Base-by-base conservation (phyloP, 1,140 invertebrate genomes). In the Tribolium castaneum region DNA sequence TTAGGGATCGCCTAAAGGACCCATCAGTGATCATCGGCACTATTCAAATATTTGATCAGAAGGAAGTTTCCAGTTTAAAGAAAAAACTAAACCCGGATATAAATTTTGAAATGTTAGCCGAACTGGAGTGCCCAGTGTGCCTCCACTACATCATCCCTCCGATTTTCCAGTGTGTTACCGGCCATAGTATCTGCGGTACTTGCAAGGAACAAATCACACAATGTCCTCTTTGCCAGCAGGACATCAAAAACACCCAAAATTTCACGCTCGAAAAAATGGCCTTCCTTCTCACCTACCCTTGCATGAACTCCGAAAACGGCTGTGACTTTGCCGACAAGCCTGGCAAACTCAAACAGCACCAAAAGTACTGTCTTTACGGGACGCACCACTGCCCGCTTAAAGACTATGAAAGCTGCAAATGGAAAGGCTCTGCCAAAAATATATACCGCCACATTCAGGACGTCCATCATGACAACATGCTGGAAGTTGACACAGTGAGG, bases 51-150 rank as follows among this genome's bases (percentile, higher is more conserved):
- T 35, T 72, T 12, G 19, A 49, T 9, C 7, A 66, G 7, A 52
- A 59, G 45, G 52, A 75, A 51, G 59, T 73, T 30, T 25, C 5
- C n/a, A 34, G 10, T 1, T 14, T 22, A 56, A 70, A 59, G 13
- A 45, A 10, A 16, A 76, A 74, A 72, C 5, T 70, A 9, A 76
- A 59, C 54, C 12, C 56, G 2, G 66, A 78, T n/a, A 74, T 80
- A 0, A 30, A 79, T 52, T 77, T 59, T 50, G 79, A 78, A 9
- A 22, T 78, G 13, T 56, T 84, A 7, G 56, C 22, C 10, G 75
- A 82, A 19, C 45, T 85, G 13, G 83, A 83, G 74, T 85, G 84
- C 76, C 82, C 83, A 2, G 72, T 84, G 10, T 85, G 84, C 62
- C 59, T 73, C 6, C 72, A 80, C 6, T 82, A 82, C 39, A 83